Evolutionary conservation across 2,797 vertebrate genomes (phyloP).

Genomic region (Acanthurus leucopareius): DNA sequence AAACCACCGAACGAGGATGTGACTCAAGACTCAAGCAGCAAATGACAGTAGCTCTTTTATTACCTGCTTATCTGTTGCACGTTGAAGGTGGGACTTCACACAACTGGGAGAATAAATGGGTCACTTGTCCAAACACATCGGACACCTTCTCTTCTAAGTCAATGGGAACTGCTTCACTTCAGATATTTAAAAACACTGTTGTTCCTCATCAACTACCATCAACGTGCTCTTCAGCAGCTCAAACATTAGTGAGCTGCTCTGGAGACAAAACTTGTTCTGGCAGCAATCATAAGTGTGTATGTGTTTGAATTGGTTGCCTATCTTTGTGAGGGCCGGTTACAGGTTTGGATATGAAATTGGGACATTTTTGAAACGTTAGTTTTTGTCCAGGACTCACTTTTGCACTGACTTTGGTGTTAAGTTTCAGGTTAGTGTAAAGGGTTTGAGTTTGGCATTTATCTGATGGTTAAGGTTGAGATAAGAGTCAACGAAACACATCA

Average conservation of each 20-base stretch:
- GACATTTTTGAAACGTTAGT: not conserved
- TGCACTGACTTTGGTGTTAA: no score
- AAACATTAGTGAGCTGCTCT: not conserved
- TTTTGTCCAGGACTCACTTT: not conserved
- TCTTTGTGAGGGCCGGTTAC: not conserved
- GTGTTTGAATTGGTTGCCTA: not conserved
- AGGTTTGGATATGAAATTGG: no score
- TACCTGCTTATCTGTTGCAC: not conserved
- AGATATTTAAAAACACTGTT: not conserved
- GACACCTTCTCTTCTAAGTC: not conserved
- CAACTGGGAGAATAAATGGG: conserved; percentile 5
- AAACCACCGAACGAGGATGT: conserved; percentile 67
- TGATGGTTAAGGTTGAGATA: no score
- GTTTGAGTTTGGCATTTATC: no score
- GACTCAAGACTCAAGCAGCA: conserved; percentile 38
- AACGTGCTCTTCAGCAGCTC: not conserved
- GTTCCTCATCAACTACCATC: not conserved
- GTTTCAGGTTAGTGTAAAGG: no score
- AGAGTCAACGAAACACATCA: no score
- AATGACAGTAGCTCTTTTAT: conserved; percentile 33
- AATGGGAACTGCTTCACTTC: not conserved
- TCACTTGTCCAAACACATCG: conserved; percentile 21
- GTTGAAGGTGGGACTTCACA: conserved; percentile 26
- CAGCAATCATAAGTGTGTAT: not conserved
- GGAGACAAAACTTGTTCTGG: not conserved